Percentiles rank a stretch among this genome's conserved stretches.
Conservation (phyloP, 2,888 invertebrate genomes). For the Scaptomyza flava region DNA sequence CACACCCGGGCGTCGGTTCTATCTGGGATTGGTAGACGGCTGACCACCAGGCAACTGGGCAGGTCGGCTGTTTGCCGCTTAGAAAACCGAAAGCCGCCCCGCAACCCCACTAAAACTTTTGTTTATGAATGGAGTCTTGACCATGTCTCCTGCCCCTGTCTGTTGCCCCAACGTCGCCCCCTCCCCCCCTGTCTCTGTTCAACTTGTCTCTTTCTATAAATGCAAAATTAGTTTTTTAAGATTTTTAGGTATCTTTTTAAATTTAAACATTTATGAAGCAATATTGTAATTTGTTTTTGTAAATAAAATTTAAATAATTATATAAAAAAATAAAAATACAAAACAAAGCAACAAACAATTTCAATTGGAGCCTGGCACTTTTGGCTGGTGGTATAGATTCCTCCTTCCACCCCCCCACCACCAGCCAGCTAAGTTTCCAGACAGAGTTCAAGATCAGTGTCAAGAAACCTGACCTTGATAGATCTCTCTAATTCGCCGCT, state of each 20-base stretch:
- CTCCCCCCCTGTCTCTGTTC: constrained; percentile 42
- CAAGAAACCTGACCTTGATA: constrained; percentile 35
- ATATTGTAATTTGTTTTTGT: constrained; percentile 84
- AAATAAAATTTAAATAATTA: constrained; percentile 82
- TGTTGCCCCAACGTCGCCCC: constrained; percentile 7
- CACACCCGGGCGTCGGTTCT: constrained; percentile 7
- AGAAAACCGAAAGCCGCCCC: background rate
- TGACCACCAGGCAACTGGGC: constrained; percentile 43
- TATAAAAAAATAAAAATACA: constrained; percentile 59
- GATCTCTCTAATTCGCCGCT: no score
- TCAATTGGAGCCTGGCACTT: constrained; percentile 1
- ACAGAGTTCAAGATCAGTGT: constrained; percentile 40
- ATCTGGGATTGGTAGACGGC: constrained; percentile 11
- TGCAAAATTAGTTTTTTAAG: constrained; percentile 74
- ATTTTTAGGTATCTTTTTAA: constrained; percentile 81
- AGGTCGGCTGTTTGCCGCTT: constrained; percentile 46
- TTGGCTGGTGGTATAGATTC: background rate
- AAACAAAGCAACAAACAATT: constrained; percentile 63
- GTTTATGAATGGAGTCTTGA: constrained; percentile 37
- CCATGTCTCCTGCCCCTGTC: constrained; percentile 43
- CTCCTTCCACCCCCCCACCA: background rate
- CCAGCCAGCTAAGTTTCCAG: constrained; percentile 1
- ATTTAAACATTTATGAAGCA: constrained; percentile 76
- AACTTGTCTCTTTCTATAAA: constrained; percentile 59
- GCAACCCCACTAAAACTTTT: background rate